A percentile compares a stretch with the other conserved stretches of the same genome.
Conservation (phyloP, 1,140 invertebrate genomes). For the Leptopilina clavipes region DNA sequence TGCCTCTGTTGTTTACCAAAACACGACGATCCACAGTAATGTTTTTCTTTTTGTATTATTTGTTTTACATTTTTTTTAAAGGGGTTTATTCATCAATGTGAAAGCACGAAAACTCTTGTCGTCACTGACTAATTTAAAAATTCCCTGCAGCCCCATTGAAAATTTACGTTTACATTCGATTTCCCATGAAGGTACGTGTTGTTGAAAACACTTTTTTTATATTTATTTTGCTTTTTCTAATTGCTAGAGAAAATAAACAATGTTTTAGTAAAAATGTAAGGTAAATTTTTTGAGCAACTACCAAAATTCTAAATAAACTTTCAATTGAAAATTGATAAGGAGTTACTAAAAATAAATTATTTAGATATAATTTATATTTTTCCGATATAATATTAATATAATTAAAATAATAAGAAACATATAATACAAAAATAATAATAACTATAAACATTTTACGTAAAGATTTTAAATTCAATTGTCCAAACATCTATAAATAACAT, state of each 20-base stretch:
- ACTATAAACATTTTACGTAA: too few relatives aligned
- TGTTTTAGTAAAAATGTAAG: neutral
- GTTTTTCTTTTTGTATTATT: neutral
- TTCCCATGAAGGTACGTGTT: neutral
- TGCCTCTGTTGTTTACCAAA: neutral
- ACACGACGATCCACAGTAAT: neutral
- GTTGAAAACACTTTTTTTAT: slow-evolving; percentile 2
- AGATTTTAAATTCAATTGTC: too few relatives aligned
- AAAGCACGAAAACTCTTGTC: neutral
- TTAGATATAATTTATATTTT: too few relatives aligned
- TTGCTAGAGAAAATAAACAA: neutral
- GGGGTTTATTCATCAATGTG: neutral
- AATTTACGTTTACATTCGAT: slow-evolving; percentile 25
- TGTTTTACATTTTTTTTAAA: neutral
- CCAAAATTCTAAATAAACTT: too few relatives aligned
- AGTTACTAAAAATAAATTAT: too few relatives aligned
- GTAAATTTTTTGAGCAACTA: too few relatives aligned
- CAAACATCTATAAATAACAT: too few relatives aligned
- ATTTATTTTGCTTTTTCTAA: slow-evolving; percentile 1
- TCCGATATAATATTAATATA: too few relatives aligned
- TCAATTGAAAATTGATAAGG: too few relatives aligned
- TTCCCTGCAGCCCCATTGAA: slow-evolving; percentile 5
- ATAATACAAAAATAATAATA: too few relatives aligned
- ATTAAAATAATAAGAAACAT: too few relatives aligned
- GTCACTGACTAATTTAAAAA: slow-evolving; percentile 17